Evolutionary conservation across 1,140 invertebrate species (phyloP), one percentile per base, ranked within the genome.

Genomic region (Brachionus sp.): DNA sequence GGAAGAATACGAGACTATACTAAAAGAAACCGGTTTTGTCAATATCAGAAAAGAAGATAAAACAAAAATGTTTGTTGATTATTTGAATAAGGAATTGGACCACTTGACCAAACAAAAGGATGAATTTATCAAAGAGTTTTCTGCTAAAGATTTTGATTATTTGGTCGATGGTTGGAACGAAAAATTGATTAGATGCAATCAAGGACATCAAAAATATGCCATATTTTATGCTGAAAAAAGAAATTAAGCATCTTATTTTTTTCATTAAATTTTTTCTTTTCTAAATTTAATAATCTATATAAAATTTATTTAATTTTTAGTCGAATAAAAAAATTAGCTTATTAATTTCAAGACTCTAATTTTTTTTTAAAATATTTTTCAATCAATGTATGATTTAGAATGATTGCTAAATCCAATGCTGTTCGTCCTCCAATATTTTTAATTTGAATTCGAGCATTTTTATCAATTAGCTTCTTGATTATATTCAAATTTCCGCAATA

Each of bases 171-270:
- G 90, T 10, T 91, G 91, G 91, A 87, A 89, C 73, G 87, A 88
- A 9, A 91, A 91, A 84, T 64, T 91, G n/a, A 84, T 86, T 23
- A 86, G 91, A 42, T 90, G 89, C 53, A 78, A 50, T 23, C 85
- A 86, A 39, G 90, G 90, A 5, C 90, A 91, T 85, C 91, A 91
- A 85, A 87, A 88, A 70, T 91, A 90, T 90, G 90, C 90, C 10
- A 86, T 90, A 3, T 91, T 91, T 83, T 86, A 86, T 83, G 77
- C 77, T 42, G 37, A 80, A 80, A 80, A 80, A 33, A 62, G 37
- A 37, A 66, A 66, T 66, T 23, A 42, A 35, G 5, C 3, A 23
- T 25, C 19, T 33, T 19, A 33, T n/a, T 33, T 35, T 68, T 68
- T 35, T 29, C 13, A 3, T n/a, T 57, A 19, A 6, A 57, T 57